phyloP scores from a whole-genome alignment of 1,140 invertebrate genomes.

The Mesaphorura yosii region DNA sequence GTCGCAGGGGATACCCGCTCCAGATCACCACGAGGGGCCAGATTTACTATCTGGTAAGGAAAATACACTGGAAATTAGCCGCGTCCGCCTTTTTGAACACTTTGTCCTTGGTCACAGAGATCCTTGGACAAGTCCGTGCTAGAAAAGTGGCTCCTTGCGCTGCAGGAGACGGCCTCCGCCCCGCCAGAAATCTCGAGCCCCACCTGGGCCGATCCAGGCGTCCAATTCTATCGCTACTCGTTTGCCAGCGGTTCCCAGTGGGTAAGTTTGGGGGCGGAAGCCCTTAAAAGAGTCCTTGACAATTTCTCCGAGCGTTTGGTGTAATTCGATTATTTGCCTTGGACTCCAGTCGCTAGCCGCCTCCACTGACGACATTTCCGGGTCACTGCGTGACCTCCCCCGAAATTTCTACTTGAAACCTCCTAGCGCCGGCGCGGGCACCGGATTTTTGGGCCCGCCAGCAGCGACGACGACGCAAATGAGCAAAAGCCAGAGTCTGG shows the following conservation, averaged over 20 bases:
- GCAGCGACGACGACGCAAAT: too few species aligned
- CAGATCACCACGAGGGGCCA: constrained; percentile 40
- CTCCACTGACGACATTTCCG: constrained; percentile 20
- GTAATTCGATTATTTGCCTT: too few species aligned
- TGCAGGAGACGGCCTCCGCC: constrained; percentile 26
- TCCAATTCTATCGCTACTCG: constrained; percentile 27
- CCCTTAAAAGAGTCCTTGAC: neutral
- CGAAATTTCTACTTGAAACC: constrained; percentile 25
- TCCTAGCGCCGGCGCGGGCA: constrained; percentile 1
- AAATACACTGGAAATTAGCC: neutral
- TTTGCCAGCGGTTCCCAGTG: constrained; percentile 26
- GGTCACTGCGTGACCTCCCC: constrained; percentile 15
- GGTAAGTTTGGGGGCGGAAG: constrained; percentile 21
- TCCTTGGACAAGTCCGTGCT: constrained; percentile 16
- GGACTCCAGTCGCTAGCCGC: constrained; percentile 16
- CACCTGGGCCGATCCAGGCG: constrained; percentile 17
- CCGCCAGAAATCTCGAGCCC: constrained; percentile 18
- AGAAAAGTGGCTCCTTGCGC: constrained; percentile 26
- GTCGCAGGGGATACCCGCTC: constrained; percentile 31
- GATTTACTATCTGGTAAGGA: constrained; percentile 40
- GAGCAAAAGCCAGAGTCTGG: neutral
- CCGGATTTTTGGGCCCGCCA: too few species aligned
- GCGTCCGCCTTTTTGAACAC: neutral
- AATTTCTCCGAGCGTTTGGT: neutral
- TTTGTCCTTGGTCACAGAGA: constrained; percentile 14